Conservation (phyloP, 2,888 invertebrate species). For the Parnassius apollo region DNA sequence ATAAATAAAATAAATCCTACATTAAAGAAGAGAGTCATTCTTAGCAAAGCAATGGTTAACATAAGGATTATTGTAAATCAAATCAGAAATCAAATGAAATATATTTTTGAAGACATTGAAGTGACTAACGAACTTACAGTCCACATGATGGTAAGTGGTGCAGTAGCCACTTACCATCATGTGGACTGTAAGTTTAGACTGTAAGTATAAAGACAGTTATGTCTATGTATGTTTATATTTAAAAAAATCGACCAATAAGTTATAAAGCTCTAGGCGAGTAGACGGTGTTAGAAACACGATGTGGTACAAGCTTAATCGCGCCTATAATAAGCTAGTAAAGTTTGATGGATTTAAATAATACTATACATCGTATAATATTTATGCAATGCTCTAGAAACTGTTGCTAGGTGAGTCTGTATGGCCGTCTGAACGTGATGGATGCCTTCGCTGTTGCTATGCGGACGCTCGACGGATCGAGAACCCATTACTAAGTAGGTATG, state of each 20-base stretch:
- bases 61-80: too few species aligned
- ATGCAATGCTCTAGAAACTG: slow-evolving; percentile 28
- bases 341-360: slow-evolving; percentile 33
- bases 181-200: too few species aligned
- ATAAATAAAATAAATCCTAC: too few species aligned
- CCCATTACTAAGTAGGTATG: slow-evolving; percentile 22
- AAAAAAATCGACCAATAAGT: background rate
- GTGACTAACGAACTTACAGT: too few species aligned
- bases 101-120: too few species aligned
- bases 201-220: background rate
- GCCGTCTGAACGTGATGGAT: slow-evolving; percentile 19
- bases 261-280: background rate
- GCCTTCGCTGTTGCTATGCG: slow-evolving; percentile 27
- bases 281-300: background rate
- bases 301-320: background rate
- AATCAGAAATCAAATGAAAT: too few species aligned
- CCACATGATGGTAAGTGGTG: too few species aligned
- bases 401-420: slow-evolving; percentile 34
- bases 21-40: too few species aligned
- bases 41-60: too few species aligned
- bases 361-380: slow-evolving; percentile 29
- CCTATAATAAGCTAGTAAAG: slow-evolving; percentile 1
- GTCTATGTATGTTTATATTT: background rate
- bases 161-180: too few species aligned
- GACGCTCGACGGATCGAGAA: slow-evolving; percentile 11